Conservation (phyloP, 2,888 invertebrate genomes). For the Empis stercorea region DNA sequence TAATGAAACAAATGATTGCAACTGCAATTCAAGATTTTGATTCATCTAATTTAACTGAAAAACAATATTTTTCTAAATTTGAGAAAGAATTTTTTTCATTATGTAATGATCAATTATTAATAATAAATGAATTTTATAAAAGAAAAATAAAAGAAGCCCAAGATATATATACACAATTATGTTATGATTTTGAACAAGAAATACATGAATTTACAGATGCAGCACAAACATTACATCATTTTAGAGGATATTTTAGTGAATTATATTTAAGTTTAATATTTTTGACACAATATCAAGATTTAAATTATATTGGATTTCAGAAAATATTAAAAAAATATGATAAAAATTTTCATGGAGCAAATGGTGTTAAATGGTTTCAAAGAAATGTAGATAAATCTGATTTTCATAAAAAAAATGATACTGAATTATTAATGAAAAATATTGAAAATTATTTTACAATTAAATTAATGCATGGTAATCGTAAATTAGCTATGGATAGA, state of each 20-base stretch:
- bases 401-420: slow-evolving; percentile 94
- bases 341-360: slow-evolving; percentile 75
- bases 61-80: too few species aligned
- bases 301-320: slow-evolving; percentile 97
- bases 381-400: slow-evolving; percentile 87
- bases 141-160: too few species aligned
- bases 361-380: slow-evolving; percentile 83
- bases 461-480: slow-evolving; percentile 81
- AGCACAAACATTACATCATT: too few species aligned
- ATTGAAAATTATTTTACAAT: slow-evolving; percentile 80
- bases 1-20: too few species aligned
- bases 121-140: too few species aligned
- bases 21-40: too few species aligned
- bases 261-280: slow-evolving; percentile 94
- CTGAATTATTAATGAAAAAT: slow-evolving; percentile 88
- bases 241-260: slow-evolving; percentile 61
- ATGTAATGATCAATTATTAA: too few species aligned
- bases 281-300: slow-evolving; percentile 94
- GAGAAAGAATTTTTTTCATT: too few species aligned
- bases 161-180: too few species aligned
- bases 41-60: too few species aligned
- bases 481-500: slow-evolving; percentile 96
- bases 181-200: too few species aligned
- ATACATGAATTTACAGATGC: too few species aligned
- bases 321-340: slow-evolving; percentile 99